These are phyloP conservation scores for Pristionchus arcanus DNA, from an alignment of 2,888 invertebrate species.

Conservation along the genomic window DNA sequence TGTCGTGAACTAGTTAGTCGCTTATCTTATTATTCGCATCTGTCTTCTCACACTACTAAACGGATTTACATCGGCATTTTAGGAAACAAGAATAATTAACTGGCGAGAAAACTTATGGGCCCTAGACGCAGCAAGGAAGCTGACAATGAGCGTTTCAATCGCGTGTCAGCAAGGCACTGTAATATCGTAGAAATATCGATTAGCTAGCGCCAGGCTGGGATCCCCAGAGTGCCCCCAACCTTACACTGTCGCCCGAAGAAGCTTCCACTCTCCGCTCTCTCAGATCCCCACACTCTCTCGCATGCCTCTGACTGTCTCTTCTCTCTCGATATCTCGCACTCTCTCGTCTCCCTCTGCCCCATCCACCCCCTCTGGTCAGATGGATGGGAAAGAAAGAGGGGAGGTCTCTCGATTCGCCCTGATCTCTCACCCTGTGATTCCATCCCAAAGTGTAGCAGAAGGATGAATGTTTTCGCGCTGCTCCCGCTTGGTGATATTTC, in stretches of 20 bases:
- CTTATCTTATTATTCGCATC: too few relatives aligned
- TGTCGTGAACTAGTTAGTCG: too few relatives aligned
- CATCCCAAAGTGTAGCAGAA: neutral
- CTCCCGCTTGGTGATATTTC: neutral
- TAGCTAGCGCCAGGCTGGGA: neutral
- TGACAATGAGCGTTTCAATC: too few relatives aligned
- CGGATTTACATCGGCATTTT: too few relatives aligned
- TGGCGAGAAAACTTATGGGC: too few relatives aligned
- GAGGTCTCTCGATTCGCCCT: neutral
- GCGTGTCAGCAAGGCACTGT: too few relatives aligned
- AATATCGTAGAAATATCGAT: neutral
- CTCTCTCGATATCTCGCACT: neutral
- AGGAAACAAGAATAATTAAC: too few relatives aligned
- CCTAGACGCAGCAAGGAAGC: too few relatives aligned
- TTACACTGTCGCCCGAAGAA: slow-evolving; percentile 32
- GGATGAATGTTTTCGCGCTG: neutral
- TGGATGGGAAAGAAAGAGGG: neutral
- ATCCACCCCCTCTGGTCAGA: slow-evolving; percentile 40
- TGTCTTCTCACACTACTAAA: too few relatives aligned
- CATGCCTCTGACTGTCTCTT: neutral
- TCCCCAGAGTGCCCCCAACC: slow-evolving; percentile 36
- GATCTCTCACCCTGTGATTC: neutral
- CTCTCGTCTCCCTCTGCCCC: neutral
- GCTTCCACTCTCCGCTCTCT: neutral
- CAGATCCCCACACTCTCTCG: slow-evolving; percentile 8